Conservation (phyloP, 2,113 vertebrate genomes). For the Pandion haliaetus region DNA sequence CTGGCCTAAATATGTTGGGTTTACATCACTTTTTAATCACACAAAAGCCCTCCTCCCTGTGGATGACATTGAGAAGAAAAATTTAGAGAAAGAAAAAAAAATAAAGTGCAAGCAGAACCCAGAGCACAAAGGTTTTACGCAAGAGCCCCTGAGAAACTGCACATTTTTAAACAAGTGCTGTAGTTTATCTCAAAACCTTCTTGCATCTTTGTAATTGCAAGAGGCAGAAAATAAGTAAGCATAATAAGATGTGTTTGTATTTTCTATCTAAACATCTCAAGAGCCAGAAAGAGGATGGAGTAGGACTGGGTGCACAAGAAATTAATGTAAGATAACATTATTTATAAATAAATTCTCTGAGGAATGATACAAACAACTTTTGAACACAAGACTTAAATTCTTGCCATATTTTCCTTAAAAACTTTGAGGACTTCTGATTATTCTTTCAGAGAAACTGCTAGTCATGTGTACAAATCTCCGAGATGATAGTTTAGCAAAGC, state of each 20-base stretch:
- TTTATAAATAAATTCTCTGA: constrained; percentile 43
- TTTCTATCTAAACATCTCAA: constrained; percentile 11
- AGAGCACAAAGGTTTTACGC: not conserved
- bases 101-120: not conserved
- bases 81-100: not conserved
- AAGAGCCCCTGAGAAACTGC: not conserved
- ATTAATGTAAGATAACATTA: not conserved
- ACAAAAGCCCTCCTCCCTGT: not conserved
- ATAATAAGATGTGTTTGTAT: not conserved
- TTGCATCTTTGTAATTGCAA: not conserved
- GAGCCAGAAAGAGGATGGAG: not conserved
- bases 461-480: not conserved
- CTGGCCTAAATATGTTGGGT: not conserved
- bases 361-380: constrained; percentile 26
- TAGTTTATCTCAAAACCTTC: not conserved
- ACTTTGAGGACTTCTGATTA: not conserved
- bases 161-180: not conserved
- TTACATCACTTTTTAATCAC: not conserved
- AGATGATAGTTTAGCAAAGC: not conserved
- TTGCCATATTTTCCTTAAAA: constrained; percentile 49
- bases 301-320: not conserved
- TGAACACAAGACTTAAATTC: constrained; percentile 25
- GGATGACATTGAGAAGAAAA: not conserved
- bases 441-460: not conserved
- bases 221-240: not conserved